Conservation (phyloP, 2,888 invertebrate genomes). For the Frankliniella fusca region DNA sequence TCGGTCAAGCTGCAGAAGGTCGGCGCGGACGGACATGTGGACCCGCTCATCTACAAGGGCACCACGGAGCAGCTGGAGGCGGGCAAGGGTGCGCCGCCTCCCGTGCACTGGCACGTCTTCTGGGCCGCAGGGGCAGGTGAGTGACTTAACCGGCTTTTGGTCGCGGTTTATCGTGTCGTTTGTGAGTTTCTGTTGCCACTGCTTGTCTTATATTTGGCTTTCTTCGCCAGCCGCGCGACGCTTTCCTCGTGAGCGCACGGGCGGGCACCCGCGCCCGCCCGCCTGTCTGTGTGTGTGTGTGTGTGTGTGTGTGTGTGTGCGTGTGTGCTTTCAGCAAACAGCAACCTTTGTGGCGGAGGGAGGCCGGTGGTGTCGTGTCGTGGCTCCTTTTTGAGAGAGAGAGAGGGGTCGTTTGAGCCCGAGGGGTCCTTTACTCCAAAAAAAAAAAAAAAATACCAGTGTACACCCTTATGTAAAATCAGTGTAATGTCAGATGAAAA, state of each 20-base stretch:
- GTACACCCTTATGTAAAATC: too few species aligned
- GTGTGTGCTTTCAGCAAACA: too few species aligned
- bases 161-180: neutral
- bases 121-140: slow-evolving; percentile 4
- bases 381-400: neutral
- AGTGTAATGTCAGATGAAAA: too few species aligned
- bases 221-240: neutral
- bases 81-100: neutral
- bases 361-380: neutral
- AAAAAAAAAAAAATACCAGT: too few species aligned
- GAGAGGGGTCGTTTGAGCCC: neutral
- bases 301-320: too few species aligned
- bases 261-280: too few species aligned
- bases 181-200: neutral
- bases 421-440: too few species aligned
- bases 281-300: too few species aligned
- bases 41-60: slow-evolving; percentile 18
- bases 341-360: too few species aligned
- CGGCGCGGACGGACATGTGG: neutral
- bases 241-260: neutral
- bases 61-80: slow-evolving; percentile 15
- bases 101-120: slow-evolving; percentile 23
- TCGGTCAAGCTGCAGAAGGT: slow-evolving; percentile 20
- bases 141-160: neutral
- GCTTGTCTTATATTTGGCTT: neutral